Conservation (phyloP, 2,113 vertebrate species). For the Dipodomys spectabilis region DNA sequence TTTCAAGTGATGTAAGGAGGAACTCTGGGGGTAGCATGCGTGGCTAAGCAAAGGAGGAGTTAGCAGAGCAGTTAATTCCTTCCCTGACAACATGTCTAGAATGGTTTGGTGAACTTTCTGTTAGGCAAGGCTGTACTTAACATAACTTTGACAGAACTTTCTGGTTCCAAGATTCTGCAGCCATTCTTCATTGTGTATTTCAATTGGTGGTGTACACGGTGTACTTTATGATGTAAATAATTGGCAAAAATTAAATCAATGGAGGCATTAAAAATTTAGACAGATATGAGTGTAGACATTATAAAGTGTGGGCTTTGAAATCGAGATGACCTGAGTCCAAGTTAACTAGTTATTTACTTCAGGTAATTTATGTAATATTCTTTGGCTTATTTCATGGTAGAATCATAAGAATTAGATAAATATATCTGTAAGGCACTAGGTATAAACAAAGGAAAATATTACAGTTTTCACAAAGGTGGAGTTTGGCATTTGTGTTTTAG, state of each 20-base stretch:
- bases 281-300: not conserved
- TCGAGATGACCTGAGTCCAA: not conserved
- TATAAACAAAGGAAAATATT: slow-evolving; percentile 5
- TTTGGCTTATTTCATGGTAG: not conserved
- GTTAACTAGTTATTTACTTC: not conserved
- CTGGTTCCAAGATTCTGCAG: slow-evolving; percentile 63
- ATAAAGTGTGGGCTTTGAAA: not conserved
- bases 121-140: slow-evolving; percentile 48
- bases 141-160: slow-evolving; percentile 64
- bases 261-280: not conserved
- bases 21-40: slow-evolving; percentile 51
- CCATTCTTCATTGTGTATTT: slow-evolving; percentile 15
- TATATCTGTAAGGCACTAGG: not conserved
- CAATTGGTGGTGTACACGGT: not conserved
- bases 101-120: slow-evolving; percentile 48
- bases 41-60: slow-evolving; percentile 62
- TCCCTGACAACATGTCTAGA: slow-evolving; percentile 69
- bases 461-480: not conserved
- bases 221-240: not conserved
- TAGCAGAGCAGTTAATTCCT: slow-evolving; percentile 62
- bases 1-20: slow-evolving; percentile 68
- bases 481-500: slow-evolving; percentile 34
- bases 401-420: not conserved
- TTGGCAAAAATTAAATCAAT: slow-evolving; percentile 1
- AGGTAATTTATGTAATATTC: not conserved